Conservation (phyloP, 2,888 invertebrate genomes). For the Amiota mariae region DNA sequence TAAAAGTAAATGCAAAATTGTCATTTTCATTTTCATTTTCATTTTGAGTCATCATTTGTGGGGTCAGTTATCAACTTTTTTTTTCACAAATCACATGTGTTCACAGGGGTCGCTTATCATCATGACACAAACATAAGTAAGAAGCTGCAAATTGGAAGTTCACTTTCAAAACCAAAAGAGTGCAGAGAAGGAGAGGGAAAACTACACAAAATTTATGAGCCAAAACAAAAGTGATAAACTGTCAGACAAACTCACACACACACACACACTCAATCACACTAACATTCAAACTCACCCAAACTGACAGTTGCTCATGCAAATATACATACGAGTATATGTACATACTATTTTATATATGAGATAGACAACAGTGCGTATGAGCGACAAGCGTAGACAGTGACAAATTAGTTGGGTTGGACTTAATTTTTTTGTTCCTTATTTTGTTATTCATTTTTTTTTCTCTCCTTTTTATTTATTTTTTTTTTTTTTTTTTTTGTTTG, state of each 20-base stretch:
- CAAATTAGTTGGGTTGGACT: conserved; percentile 56
- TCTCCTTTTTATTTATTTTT: neutral
- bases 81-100: neutral
- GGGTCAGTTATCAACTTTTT: neutral
- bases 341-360: too few species aligned
- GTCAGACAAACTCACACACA: conserved; percentile 61
- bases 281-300: conserved; percentile 1
- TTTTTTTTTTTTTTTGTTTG: neutral
- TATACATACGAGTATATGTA: neutral
- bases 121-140: conserved; percentile 11
- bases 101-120: neutral
- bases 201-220: conserved; percentile 26
- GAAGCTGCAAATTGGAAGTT: neutral
- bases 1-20: conserved; percentile 13
- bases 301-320: conserved; percentile 26
- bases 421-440: neutral
- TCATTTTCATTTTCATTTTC: neutral
- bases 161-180: too few species aligned
- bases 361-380: conserved; percentile 50
- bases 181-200: neutral
- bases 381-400: conserved; percentile 67
- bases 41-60: neutral
- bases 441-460: neutral
- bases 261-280: conserved; percentile 35
- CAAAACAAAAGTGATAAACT: conserved; percentile 58